Percentiles rank a stretch among this genome's conserved stretches.
These are phyloP conservation scores for Cuniculus paca DNA, from an alignment of 2,797 vertebrate species.

Conservation along the genomic window DNA sequence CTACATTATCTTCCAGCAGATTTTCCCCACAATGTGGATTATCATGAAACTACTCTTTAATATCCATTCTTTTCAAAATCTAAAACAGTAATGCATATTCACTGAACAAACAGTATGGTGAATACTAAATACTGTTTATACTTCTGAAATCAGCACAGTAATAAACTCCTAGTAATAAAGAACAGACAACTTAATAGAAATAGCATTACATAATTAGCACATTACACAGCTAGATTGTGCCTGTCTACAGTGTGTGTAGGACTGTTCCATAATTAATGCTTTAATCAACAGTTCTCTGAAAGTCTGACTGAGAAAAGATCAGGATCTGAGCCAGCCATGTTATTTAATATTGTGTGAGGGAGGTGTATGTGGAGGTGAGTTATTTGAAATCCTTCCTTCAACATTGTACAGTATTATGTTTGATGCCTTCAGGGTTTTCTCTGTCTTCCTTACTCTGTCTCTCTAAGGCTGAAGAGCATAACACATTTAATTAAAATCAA, in stretches of 20 bases:
- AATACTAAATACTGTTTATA: not conserved
- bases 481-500: slow-evolving; percentile 66
- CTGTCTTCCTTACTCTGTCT: slow-evolving; percentile 10
- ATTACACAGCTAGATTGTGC: slow-evolving; percentile 48
- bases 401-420: not conserved
- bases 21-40: not conserved
- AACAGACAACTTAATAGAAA: slow-evolving; percentile 47
- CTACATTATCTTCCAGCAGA: not conserved
- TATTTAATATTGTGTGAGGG: not conserved
- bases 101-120: not conserved
- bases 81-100: not conserved
- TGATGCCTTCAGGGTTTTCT: not conserved
- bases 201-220: slow-evolving; percentile 27
- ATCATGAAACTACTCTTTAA: not conserved
- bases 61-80: slow-evolving; percentile 15
- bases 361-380: not conserved
- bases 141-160: not conserved
- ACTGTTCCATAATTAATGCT: slow-evolving; percentile 66
- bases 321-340: slow-evolving; percentile 38
- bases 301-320: slow-evolving; percentile 29
- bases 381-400: slow-evolving; percentile 23
- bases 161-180: not conserved
- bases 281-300: slow-evolving; percentile 73
- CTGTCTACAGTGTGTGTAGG: not conserved
- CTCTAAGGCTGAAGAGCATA: slow-evolving; percentile 48